These are phyloP conservation scores for Aurelia sp. DNA, from an alignment of 30 jellyfish, hydroid and myxozoan genomes.

Conservation along the genomic window DNA sequence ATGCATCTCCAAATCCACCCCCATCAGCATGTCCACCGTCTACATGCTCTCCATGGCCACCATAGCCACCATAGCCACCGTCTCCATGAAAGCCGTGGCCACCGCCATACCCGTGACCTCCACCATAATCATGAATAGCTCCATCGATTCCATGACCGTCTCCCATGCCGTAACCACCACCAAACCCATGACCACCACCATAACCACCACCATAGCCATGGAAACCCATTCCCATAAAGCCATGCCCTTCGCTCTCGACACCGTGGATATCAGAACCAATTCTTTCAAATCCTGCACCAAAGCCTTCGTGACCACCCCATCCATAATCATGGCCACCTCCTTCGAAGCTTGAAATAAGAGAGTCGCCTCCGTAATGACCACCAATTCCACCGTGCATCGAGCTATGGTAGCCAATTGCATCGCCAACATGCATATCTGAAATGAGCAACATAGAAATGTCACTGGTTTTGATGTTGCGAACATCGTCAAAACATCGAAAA, in stretches of 20 bases:
- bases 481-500: too few species aligned
- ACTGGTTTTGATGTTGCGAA: background rate
- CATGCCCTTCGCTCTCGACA: conserved; percentile 10
- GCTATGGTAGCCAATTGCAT: conserved; percentile 42
- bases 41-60: background rate
- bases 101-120: conserved; percentile 13
- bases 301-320: conserved; percentile 20
- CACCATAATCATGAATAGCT: conserved; percentile 36
- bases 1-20: conserved; percentile 9
- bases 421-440: conserved; percentile 35
- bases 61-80: conserved; percentile 37
- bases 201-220: conserved; percentile 54
- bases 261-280: conserved; percentile 36
- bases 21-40: background rate
- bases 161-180: conserved; percentile 46
- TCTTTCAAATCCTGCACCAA: conserved; percentile 37
- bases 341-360: conserved; percentile 33
- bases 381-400: conserved; percentile 50
- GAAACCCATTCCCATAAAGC: conserved; percentile 32
- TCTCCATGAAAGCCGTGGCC: conserved; percentile 44
- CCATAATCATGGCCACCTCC: conserved; percentile 62
- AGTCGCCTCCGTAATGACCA: conserved; percentile 36
- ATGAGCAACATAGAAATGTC: background rate
- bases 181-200: conserved; percentile 56
- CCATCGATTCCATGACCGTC: conserved; percentile 56